Base-by-base conservation (phyloP, 2,113 vertebrate species). In the Podocnemis expansa region DNA sequence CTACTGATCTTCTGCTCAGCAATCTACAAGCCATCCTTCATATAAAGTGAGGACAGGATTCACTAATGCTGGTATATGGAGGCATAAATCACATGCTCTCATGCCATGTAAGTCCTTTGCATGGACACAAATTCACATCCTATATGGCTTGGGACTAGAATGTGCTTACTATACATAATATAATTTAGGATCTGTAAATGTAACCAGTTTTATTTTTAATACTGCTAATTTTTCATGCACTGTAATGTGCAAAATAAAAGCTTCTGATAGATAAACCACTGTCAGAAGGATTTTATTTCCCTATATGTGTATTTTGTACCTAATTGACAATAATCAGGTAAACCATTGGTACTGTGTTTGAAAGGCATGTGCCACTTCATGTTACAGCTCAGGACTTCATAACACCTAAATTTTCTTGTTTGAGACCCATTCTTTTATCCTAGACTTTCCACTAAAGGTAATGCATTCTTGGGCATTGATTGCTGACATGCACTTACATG, bases 401-500 rank as follows among this genome's bases (percentile, higher is more conserved):
- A 51, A 10, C 2, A 78, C 29, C 9, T 70, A 7, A 87, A 45
- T 21, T 79, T 60, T 52, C 8, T 82, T 25, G 29, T 79, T 45
- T 92, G 78, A 85, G 56, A 3, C 2, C 1, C 1, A 52, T 25
- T 19, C 31, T 10, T 78, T 92, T 76, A 63, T 63, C 52, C 52
- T 86, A 89, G 85, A 85, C 55, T 80, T 84, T 2, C 0, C 31
- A 49, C 45, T 43, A n/a, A 79, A 84, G 10, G 70, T 8, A 83
- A 1, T 31, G 5, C 17, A 2, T 73, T 84, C 52, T 41, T 76
- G 80, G 24, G 58, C 82, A 89, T 79, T 24, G 8, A 16, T 78
- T 0, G 0, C 0, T 75, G 70, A 12, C 8, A 45, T 91, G 3
- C 17, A 51, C 80, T 83, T 87, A 70, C 25, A 55, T 0, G 2